Evolutionary conservation across 2,888 invertebrate species (phyloP), one percentile per base, ranked within the genome.

Genomic region (Dimorphilus gyrociliatus): DNA sequence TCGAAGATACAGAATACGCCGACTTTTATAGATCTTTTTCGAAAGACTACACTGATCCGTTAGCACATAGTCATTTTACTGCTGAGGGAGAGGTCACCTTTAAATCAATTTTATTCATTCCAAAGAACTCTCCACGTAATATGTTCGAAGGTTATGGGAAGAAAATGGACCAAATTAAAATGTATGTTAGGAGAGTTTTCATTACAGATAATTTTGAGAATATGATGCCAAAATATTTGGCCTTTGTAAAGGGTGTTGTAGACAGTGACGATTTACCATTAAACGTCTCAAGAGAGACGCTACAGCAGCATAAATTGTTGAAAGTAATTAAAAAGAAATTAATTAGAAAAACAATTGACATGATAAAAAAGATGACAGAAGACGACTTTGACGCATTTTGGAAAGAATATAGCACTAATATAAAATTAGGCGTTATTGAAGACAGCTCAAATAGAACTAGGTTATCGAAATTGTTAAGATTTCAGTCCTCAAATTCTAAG

Each of bases 1-100:
- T 88, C 16, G 65, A 66, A 5, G 79, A 82, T 34, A 72, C 73
- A 10, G 90, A 92, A 60, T 92, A 92, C 66, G 69, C 72, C 39
- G 78, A 80, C 54, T 92, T 92, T 69, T 92, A 90, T 68, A 81
- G 81, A 63, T 73, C 78, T 16, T 69, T 92, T 42, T 86, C 88
- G 26, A 86, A 85, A 66, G 86, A 86, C 61, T 64, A 69, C 1
- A 71, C 75, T 38, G 74, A 77, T 31, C 84, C 84, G 12, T 63
- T 88, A 16, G 72, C 78, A 2, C 76, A 77, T 55, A 77, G 78
- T 4, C 92, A 92, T 66, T 92, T 92, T 63, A 73, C 84, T 42
- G 90, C 90, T 18, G 92, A 92, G 66, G 92, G 21, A 21, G 21
- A 21, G n/a, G n/a, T 21, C n/a, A 21, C 10, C 21, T 21, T 21